Evolutionary conservation across 2,113 vertebrate genomes (phyloP).

Genomic region (Siphamia tubifer): DNA sequence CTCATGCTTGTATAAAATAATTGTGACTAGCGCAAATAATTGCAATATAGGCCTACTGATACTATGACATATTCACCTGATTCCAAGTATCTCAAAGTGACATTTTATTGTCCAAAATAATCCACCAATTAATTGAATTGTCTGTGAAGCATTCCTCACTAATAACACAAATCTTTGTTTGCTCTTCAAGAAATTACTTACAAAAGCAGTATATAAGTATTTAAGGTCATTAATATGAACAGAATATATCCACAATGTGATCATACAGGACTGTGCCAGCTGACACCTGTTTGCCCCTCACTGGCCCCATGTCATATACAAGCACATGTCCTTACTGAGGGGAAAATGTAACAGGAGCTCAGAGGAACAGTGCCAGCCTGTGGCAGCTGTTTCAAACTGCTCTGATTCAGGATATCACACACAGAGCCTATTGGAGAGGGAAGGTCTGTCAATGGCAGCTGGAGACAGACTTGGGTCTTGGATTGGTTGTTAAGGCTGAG

Average conservation of each 20-base stretch:
- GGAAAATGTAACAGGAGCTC: conserved; percentile 22
- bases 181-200: too few relatives aligned
- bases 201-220: too few relatives aligned
- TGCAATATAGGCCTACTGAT: too few relatives aligned
- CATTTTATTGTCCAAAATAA: too few relatives aligned
- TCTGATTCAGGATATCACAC: conserved; percentile 20
- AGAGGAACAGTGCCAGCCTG: conserved; percentile 21
- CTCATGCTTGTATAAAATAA: too few relatives aligned
- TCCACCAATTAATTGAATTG: too few relatives aligned
- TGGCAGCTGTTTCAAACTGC: conserved; percentile 55
- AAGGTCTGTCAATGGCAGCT: conserved; percentile 41
- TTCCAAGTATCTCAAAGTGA: too few relatives aligned
- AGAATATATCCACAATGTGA: background rate
- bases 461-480: background rate
- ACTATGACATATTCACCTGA: too few relatives aligned
- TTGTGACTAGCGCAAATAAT: too few relatives aligned
- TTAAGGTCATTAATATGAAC: background rate
- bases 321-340: conserved; percentile 15
- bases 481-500: too few relatives aligned
- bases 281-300: conserved; percentile 17
- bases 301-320: conserved; percentile 20
- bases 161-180: too few relatives aligned
- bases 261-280: background rate
- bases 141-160: too few relatives aligned
- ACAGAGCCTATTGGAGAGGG: conserved; percentile 8